Evolutionary conservation across 2,888 invertebrate species (phyloP), one percentile per base, ranked within the genome.

Genomic region (Ophioninae sp.): DNA sequence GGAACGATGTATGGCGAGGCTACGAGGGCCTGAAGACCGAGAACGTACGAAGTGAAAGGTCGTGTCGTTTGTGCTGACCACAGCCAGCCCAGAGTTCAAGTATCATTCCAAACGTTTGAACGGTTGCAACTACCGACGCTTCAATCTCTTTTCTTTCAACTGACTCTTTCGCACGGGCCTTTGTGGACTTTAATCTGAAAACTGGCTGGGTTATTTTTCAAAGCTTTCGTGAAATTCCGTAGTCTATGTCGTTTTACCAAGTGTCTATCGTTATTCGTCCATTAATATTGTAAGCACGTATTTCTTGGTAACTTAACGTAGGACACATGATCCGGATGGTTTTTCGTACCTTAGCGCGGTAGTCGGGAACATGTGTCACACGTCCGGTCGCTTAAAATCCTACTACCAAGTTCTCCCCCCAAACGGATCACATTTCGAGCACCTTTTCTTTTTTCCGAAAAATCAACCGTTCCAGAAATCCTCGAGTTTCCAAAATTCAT

Each of bases 1-100:
- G 51, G 17, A 10, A 10, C 10, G 13, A 13, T 17, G 51, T 51
- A 17, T 13, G 51, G 51, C 5, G 51, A 17, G 17, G 17, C 51
- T 51, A 13, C 51, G 51, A 51, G 51, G 51, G 51, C 51, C 51
- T 17, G 51, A 39, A 51, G 59, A 76, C 23, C 37, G 63, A 75
- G 71, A 71, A 58, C 59, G 61, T 39, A 71, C 69, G n/a, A 73
- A 77, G 81, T 81, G 77, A 81, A 81, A 77, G 81, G 81, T 81
- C 81, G 77, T 81, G 81, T 72, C 73, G 81, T 81, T 77, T 67
- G 81, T 67, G 72, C 81, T 77, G 81, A 81, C 81, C 77, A 72
- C 77, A 76, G 56, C 51, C 63, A 69, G 72, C 23, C 22, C 67
- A 6, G 76, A 71, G 77, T 81, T 81, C 77, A 59, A 67, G 81